phyloP scores from a whole-genome alignment of 2,113 vertebrate genomes.

The Crotalus tigris region DNA sequence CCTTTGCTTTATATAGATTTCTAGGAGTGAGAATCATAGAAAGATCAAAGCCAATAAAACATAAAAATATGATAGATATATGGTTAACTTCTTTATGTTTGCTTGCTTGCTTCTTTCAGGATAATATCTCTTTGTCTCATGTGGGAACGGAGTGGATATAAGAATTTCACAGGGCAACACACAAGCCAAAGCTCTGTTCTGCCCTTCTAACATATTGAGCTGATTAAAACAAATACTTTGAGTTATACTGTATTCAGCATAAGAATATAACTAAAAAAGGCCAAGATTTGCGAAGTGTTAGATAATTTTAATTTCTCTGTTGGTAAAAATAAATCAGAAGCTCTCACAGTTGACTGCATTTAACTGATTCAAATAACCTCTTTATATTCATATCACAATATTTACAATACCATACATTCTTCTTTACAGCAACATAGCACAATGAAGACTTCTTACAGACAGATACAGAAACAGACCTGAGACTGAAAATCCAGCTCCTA shows the following conservation, averaged over 20 bases:
- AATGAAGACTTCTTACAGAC: too few relatives aligned
- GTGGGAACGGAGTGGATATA: background rate
- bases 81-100: background rate
- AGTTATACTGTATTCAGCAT: background rate
- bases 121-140: background rate
- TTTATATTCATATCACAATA: too few relatives aligned
- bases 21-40: background rate
- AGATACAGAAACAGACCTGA: too few relatives aligned
- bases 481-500: too few relatives aligned
- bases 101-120: background rate
- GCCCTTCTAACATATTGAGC: background rate
- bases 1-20: background rate
- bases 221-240: background rate
- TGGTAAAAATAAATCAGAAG: too few relatives aligned
- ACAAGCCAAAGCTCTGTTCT: background rate
- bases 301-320: too few relatives aligned
- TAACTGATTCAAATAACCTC: too few relatives aligned
- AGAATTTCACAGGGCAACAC: background rate
- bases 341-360: too few relatives aligned
- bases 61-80: background rate
- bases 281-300: background rate
- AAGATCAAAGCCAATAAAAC: background rate
- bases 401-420: too few relatives aligned
- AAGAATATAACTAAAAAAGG: background rate
- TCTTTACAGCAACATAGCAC: too few relatives aligned